Base-by-base conservation (phyloP, 2,797 vertebrate genomes). In the Serranus cabrilla region DNA sequence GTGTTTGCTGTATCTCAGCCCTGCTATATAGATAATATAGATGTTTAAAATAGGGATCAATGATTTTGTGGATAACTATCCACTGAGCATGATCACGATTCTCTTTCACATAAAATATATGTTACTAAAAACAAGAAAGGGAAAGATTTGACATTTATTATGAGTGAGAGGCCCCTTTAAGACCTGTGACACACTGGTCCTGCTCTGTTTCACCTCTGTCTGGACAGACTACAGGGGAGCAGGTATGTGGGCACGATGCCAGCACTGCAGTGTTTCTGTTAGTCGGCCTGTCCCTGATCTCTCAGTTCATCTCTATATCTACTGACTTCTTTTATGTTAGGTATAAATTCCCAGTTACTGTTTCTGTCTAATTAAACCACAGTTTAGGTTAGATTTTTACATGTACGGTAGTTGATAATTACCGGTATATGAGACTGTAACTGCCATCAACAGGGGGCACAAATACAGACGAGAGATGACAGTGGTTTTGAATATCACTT, bases 231-330 rank as follows among this genome's bases (percentile, higher is more conserved):
- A 21, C 63, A 20, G 60, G 3, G 47, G 40, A 58, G 73, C 49
- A 61, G 68, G 65, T 71, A 81, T 69, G 67, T 27, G 60, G 83
- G 76, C 74, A 16, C 2, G 0, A 14, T 2, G 82, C 84, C 84
- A 85, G 43, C 74, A 70, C 76, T 86, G 86, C 88, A 85, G 86
- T 75, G 54, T 66, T 74, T 21, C 39, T 10, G 21, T 4, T 47
- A 37, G n/a, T 54, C 27, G 27, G 27, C 6, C 34, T 34, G 56
- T 34, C 9, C 17, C 27, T 34, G 7, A 17, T 27, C 11, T 16
- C 40, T 21, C 55, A 39, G 37, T 57, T 13, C 45, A 20, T 51
- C 27, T 54, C 23, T 9, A 0, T 23, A 45, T 55, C 11, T 18
- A 8, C 50, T 62, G 47, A 27, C 40, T 34, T 31, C 1, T 34